Evolutionary conservation across 2,113 vertebrate genomes (phyloP), one percentile per base, ranked within the genome.

Genomic region (Mola mola): DNA sequence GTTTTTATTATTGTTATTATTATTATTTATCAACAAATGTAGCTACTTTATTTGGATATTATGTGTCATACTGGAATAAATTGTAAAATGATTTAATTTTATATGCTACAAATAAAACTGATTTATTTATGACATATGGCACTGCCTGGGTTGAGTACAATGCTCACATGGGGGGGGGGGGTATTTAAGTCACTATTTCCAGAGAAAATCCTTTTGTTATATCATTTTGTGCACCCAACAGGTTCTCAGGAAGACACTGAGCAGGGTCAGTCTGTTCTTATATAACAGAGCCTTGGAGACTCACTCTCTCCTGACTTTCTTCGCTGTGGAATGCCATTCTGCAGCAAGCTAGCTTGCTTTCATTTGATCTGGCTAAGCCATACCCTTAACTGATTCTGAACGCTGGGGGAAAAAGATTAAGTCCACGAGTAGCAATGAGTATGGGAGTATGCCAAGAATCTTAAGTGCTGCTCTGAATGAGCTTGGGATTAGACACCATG

Each of bases 11-110:
- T 87, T 90, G 64, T 92, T 89, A 90, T 94, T 95, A 90, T 81
- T 89, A 93, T 96, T 98, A 98, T 98, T 99, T 99, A 99, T 99
- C 96, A 58, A 93, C 78, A 85, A 94, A 89, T 94, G 94, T 98
- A 96, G 95, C 93, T 94, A 93, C 92, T 91, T 90, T 93, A 93
- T 94, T 87, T 92, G 92, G 84, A 91, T 88, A 86, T 91, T 90
- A 93, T 94, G 93, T 93, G 92, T 96, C 93, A 97, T 98, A 97
- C 95, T 98, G 96, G 96, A 98, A 96, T 98, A 96, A 96, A 95
- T 94, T 96, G 96, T 98, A 97, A 96, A 97, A 95, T 94, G 95
- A 94, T 99, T 94, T 98, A 96, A 98, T 98, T 98, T 99, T 97
- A 96, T 99, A 97, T 97, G 95, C 94, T 93, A 90, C 92, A 94